Evolutionary conservation across 2,888 invertebrate species (phyloP).

Genomic region (Bellardia bayeri): DNA sequence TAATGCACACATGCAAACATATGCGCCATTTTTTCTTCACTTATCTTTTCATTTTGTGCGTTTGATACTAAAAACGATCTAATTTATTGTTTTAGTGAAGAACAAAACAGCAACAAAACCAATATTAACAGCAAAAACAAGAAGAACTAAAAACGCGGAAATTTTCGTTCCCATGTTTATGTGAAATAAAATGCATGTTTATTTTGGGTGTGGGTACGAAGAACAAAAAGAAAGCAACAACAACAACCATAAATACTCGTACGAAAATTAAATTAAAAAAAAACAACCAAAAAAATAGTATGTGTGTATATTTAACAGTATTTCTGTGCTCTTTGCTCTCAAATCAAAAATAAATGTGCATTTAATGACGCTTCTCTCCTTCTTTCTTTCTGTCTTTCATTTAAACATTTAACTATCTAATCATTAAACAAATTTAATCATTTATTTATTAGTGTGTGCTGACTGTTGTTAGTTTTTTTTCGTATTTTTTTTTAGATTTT

Average conservation of each 20-base stretch:
- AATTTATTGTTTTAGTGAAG: conserved; percentile 40
- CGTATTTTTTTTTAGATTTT: conserved; percentile 22
- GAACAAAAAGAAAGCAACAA: conserved; percentile 25
- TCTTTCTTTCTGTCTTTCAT: conserved; percentile 44
- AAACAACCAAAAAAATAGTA: conserved; percentile 37
- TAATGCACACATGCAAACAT: conserved; percentile 60
- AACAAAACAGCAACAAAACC: background rate
- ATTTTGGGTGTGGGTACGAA: conserved; percentile 63
- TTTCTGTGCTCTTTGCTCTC: conserved; percentile 32
- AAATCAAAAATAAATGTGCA: conserved; percentile 18
- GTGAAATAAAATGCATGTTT: conserved; percentile 20
- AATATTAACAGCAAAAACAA: background rate
- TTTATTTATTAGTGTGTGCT: conserved; percentile 28
- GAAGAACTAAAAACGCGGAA: conserved; percentile 12
- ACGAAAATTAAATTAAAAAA: conserved; percentile 34
- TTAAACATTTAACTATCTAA: conserved; percentile 66
- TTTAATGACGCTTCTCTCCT: background rate
- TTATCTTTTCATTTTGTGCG: background rate
- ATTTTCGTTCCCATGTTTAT: conserved; percentile 25
- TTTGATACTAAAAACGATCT: conserved; percentile 25
- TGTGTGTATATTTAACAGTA: background rate
- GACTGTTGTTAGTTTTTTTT: conserved; percentile 34
- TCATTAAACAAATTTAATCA: conserved; percentile 67
- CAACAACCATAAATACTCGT: conserved; percentile 2
- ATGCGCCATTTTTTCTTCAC: conserved; percentile 63